Base-by-base conservation (phyloP, 2,113 vertebrate genomes). In the Carassius carassius region DNA sequence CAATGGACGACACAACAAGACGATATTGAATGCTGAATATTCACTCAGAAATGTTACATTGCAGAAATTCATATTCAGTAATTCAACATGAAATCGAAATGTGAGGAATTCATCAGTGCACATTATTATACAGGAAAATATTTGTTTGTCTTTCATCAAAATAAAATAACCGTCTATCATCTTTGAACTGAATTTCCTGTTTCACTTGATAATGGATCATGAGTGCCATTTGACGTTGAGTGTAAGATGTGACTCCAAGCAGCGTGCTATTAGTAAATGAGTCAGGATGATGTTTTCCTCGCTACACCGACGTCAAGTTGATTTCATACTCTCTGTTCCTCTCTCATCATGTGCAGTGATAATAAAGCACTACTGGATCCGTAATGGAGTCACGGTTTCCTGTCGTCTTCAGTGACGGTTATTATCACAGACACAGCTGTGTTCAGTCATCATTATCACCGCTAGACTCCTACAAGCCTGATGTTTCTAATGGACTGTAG, bases 321-420 rank as follows among this genome's bases (percentile, higher is more conserved):
- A 47, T 35, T 78, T 60, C 58, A 47, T 47, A n/a, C 62, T 47
- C 16, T 44, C 51, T 51, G 65, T 4, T 44, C 35, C 14, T 67
- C 41, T 63, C 32, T 78, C 65, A 81, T 84, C 41, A 44, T 62
- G 51, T 37, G 17, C 37, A 21, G 83, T 47, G 72, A 84, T 85
- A 70, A 79, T 80, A 49, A 56, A 63, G 51, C 76, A 85, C 67
- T 81, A 81, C 19, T 77, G 82, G 41, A 84, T 81, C 47, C 23
- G 16, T 79, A 62, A 74, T 80, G 56, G 70, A 60, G 78, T 84
- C 13, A 19, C 2, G 1, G 21, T 77, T 84, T 84, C 62, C 74
- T 69, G 74, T n/a, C 12, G 41, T 14, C 23, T 63, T n/a, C 17
- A 37, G 29, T n/a, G 54, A 78, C 29, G 17, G 60, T 51, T 35